Conservation (phyloP, 1,140 invertebrate species). For the Drosophila pachea region DNA sequence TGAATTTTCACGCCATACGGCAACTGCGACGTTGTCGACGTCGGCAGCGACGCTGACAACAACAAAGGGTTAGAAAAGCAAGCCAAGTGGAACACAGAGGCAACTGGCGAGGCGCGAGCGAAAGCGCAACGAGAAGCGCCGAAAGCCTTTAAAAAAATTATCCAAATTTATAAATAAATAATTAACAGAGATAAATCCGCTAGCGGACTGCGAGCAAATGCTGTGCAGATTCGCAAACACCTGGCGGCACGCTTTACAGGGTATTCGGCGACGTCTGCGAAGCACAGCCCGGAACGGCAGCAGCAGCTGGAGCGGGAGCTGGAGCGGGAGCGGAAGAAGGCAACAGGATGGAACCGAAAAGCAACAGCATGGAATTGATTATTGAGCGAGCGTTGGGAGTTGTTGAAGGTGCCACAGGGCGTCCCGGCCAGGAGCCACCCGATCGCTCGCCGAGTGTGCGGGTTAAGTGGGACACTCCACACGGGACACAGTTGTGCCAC, state of each 20-base stretch:
- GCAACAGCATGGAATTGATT: constrained; percentile 55
- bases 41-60: constrained; percentile 11
- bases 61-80: constrained; percentile 46
- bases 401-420: constrained; percentile 6
- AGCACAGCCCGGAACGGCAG: constrained; percentile 21
- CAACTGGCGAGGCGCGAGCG: neutral
- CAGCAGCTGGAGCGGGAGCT: constrained; percentile 16
- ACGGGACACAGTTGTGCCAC: constrained; percentile 42
- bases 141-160: no score
- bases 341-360: constrained; percentile 53
- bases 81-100: constrained; percentile 61
- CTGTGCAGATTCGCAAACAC: no score
- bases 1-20: constrained; percentile 70
- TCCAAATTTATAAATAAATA: no score
- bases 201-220: no score
- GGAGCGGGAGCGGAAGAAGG: constrained; percentile 32
- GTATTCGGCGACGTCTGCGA: constrained; percentile 23
- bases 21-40: constrained; percentile 2
- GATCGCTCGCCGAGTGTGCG: no score
- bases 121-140: no score
- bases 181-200: no score
- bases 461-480: constrained; percentile 23
- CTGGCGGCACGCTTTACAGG: neutral
- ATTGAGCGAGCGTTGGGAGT: constrained; percentile 39
- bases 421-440: neutral